phyloP scores from a whole-genome alignment of 2,113 vertebrate species.

The Catharus bicknelli region DNA sequence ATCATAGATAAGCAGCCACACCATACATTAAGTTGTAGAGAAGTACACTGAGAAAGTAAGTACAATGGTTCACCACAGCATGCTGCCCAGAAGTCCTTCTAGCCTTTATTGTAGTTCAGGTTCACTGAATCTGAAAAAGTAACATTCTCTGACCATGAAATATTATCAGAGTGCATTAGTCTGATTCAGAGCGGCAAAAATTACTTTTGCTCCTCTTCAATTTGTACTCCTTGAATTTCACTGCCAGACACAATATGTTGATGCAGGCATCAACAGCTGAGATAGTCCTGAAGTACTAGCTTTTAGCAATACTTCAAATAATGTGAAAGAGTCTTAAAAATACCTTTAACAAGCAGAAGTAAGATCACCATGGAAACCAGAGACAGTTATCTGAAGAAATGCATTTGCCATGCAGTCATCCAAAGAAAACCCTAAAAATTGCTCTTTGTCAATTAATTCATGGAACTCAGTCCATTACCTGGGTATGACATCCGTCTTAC shows the following conservation, averaged over 20 bases:
- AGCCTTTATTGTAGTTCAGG: not conserved
- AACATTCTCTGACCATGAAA: not conserved
- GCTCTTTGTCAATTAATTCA: not conserved
- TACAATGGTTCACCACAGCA: not conserved
- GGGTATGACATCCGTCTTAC: not conserved
- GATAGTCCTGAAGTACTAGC: not conserved
- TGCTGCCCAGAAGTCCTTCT: not conserved
- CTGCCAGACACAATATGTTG: not conserved
- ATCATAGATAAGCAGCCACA: not conserved
- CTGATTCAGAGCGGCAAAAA: not conserved
- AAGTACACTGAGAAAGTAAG: not conserved
- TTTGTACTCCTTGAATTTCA: not conserved
- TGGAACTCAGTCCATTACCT: not conserved
- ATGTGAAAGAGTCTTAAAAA: not conserved
- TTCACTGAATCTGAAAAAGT: not conserved
- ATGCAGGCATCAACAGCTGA: not conserved
- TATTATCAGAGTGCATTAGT: not conserved
- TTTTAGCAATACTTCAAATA: conserved; percentile 24
- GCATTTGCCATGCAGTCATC: not conserved
- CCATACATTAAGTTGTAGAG: not conserved
- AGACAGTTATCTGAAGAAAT: not conserved
- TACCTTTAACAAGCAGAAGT: conserved; percentile 9
- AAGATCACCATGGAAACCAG: conserved; percentile 32
- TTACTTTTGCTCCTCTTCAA: not conserved
- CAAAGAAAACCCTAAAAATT: not conserved